Base-by-base conservation (phyloP, 2,888 invertebrate genomes). In the Tetanocera ferruginea region DNA sequence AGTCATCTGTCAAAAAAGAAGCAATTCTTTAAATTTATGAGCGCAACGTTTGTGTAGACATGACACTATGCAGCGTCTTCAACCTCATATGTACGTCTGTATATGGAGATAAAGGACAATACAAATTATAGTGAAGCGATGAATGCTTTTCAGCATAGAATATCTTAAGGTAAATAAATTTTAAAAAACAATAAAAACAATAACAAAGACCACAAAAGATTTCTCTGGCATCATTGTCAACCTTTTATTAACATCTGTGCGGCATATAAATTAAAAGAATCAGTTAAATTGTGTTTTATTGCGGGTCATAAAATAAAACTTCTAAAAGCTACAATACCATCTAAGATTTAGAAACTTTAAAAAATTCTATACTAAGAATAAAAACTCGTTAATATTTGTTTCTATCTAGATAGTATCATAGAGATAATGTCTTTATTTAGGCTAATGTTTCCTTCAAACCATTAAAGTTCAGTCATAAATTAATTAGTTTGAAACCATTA, bases 81-180 rank as follows among this genome's bases (percentile, higher is more conserved):
- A 19, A 1, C 64, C n/a, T n/a, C n/a, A n/a, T n/a, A n/a, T 43
- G 43, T 43, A 43, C 14, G 8, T 8, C 55, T 55, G n/a, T 55
- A 11, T 55, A 9, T 55, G 34, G n/a, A 28, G 31, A 31, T 31
- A 64, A 34, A 64, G 64, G 64, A 64, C 64, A 64, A 64, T 64
- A 64, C 25, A 64, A 64, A 64, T 64, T 64, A 34, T 64, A 31
- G n/a, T 31, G 34, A 64, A 64, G n/a, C 23, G 19, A 55, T n/a
- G 8, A 64, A 31, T 14, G 34, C 43, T 43, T 1, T 11, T 14
- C 43, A 43, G 14, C 43, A 43, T 43, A 37, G 8, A 37, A 37
- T 37, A 43, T 43, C 11, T 43, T 5, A 3, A 43, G 43, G 43
- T 43, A 43, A 43, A 43, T 43, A 43, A 43, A 23, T 23, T 6